A percentile compares a stretch with the other conserved stretches of the same genome.
phyloP scores from a whole-genome alignment of 2,797 vertebrate genomes.

The Choloepus didactylus region DNA sequence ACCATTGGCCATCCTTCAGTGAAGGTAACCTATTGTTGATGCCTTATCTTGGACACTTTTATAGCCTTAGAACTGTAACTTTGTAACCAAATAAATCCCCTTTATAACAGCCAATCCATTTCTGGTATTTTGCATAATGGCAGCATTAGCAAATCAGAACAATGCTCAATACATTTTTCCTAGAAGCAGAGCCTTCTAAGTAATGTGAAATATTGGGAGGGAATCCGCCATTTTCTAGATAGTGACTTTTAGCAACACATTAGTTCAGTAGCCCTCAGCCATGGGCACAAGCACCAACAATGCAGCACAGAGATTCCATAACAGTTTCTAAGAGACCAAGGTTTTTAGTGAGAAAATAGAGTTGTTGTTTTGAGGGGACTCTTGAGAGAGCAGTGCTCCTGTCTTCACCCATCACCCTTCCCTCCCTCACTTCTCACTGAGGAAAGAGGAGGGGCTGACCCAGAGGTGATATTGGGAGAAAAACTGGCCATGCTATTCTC shows the following conservation, averaged over 20 bases:
- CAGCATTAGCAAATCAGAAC: too few relatives aligned
- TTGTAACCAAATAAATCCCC: too few relatives aligned
- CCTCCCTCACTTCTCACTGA: neutral
- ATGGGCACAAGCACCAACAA: neutral
- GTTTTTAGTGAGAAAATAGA: neutral
- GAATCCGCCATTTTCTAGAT: neutral
- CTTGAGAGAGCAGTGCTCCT: neutral
- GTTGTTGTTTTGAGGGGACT: neutral
- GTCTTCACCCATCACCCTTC: neutral
- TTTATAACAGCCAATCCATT: too few relatives aligned
- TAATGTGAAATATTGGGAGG: neutral
- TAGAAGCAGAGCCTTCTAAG: neutral
- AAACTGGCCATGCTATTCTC: neutral
- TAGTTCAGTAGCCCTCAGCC: neutral
- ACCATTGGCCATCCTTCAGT: too few relatives aligned
- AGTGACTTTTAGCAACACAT: neutral
- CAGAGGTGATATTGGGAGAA: neutral
- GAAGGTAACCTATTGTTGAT: too few relatives aligned
- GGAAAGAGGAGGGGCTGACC: neutral
- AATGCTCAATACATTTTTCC: neutral
- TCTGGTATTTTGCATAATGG: too few relatives aligned
- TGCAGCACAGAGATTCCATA: neutral
- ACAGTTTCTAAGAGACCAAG: neutral
- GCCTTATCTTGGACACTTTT: too few relatives aligned
- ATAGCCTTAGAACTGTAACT: too few relatives aligned